These are phyloP conservation scores for Eupeodes latifasciatus DNA, from an alignment of 2,888 invertebrate species.

Conservation along the genomic window DNA sequence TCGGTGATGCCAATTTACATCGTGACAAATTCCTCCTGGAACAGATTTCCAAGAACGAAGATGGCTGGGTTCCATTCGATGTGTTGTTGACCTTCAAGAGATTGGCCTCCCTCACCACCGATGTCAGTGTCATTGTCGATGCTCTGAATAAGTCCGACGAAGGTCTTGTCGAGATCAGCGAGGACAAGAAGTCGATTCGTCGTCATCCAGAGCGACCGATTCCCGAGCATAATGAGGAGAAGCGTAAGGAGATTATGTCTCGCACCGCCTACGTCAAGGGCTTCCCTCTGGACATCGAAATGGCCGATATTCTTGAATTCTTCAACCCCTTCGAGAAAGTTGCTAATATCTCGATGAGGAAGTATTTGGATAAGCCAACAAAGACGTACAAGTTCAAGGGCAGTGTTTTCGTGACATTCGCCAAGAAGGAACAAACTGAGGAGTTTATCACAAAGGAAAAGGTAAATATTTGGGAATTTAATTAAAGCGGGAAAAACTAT, in stretches of 20 bases:
- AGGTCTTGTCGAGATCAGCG: slow-evolving; percentile 89
- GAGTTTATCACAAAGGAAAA: slow-evolving; percentile 90
- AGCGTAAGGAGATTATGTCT: slow-evolving; percentile 90
- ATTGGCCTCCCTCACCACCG: slow-evolving; percentile 89
- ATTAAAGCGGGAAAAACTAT: background rate
- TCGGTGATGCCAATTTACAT: slow-evolving; percentile 96
- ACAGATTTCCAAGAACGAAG: slow-evolving; percentile 92
- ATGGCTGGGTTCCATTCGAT: slow-evolving; percentile 95
- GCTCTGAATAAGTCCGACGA: slow-evolving; percentile 91
- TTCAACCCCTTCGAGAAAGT: slow-evolving; percentile 89
- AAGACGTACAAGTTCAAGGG: slow-evolving; percentile 92
- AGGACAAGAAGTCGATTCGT: slow-evolving; percentile 87
- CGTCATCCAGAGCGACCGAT: slow-evolving; percentile 88
- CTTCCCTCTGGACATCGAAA: slow-evolving; percentile 88
- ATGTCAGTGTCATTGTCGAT: slow-evolving; percentile 88
- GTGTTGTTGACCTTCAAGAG: slow-evolving; percentile 95
- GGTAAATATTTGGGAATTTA: slow-evolving; percentile 75
- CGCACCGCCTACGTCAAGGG: slow-evolving; percentile 95
- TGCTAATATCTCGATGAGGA: slow-evolving; percentile 88
- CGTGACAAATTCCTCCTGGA: slow-evolving; percentile 97
- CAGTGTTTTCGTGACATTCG: slow-evolving; percentile 95
- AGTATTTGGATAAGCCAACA: slow-evolving; percentile 86
- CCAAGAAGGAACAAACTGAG: slow-evolving; percentile 91
- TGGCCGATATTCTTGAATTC: slow-evolving; percentile 90
- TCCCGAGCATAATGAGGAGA: slow-evolving; percentile 93